Evolutionary conservation across 2,888 invertebrate genomes (phyloP).

Genomic region (Metellina segmentata): DNA sequence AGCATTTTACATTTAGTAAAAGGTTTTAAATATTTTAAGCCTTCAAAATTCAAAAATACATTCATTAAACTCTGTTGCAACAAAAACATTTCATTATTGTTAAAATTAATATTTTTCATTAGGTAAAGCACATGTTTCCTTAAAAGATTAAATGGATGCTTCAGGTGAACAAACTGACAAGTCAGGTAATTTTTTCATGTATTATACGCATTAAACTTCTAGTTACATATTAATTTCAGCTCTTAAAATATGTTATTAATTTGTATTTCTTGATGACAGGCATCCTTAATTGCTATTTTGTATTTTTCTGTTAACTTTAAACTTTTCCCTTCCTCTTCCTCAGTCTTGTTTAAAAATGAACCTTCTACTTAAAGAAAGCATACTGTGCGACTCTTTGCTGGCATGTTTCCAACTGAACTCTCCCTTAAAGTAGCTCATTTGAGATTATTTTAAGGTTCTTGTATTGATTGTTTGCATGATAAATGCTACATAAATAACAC

Average conservation of each 20-base stretch:
- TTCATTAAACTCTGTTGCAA: too few relatives aligned
- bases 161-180: conserved; percentile 38
- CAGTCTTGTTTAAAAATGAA: conserved; percentile 55
- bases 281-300: not conserved
- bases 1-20: too few relatives aligned
- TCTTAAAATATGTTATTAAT: not conserved
- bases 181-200: conserved; percentile 11
- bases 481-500: not conserved
- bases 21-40: too few relatives aligned
- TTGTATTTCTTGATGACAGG: not conserved
- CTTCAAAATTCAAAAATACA: too few relatives aligned
- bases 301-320: not conserved
- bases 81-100: too few relatives aligned
- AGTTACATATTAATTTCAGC: not conserved
- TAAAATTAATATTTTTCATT: not conserved
- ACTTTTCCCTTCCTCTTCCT: not conserved
- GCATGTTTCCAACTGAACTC: conserved; percentile 56
- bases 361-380: conserved; percentile 61
- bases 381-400: conserved; percentile 46
- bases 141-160: conserved; percentile 43
- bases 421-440: conserved; percentile 63
- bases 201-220: not conserved
- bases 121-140: not conserved
- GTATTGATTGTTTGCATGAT: conserved; percentile 13
- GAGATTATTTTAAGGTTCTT: conserved; percentile 59